Base-by-base conservation (phyloP, 2,888 invertebrate genomes). In the Agonopterix heracliana region DNA sequence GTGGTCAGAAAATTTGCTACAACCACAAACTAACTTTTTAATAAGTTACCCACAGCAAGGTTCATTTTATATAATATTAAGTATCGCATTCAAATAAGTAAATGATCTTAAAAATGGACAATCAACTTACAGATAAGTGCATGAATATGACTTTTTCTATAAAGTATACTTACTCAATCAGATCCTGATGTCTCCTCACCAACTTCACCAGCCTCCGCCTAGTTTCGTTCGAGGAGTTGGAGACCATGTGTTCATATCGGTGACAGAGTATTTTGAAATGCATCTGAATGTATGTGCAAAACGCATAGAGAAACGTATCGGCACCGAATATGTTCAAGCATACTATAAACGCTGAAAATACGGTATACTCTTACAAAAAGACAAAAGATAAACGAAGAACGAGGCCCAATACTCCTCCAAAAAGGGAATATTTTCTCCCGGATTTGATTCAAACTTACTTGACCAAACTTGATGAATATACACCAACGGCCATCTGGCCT, bases 281-380 rank as follows among this genome's bases (percentile, higher is more conserved):
- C 75, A 84, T 80, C 43, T 70, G 73, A 0, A 78, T 63, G 53
- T 73, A 78, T 0, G 70, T 65, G 47, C 84, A 83, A 9, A 75
- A 63, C 0, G 62, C 62, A 47, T 73, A 78, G 50, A 78, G 74
- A 0, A 82, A 58, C 0, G 72, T 71, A 45, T 85, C 84, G 0
- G 71, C 56, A 0, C 76, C 76, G 44, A 72, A 71, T 0, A 78
- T 50, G 45, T 70, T 71, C 0, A 61, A n/a, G 2, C 62, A 64
- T 0, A 74, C 77, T 11, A 79, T 61, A 0, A 57, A 42, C 3
- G 79, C 84, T 84, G 66, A 13, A 74, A 74, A 26, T 7, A 26
- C 5, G 1, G 5, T 26, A 26, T 7, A 26, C 1, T 17, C 17
- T 17, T 17, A 17, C 17, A 17, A 17, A 47, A 49, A 38, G 10